A percentile compares a stretch with the other conserved stretches of the same genome.
phyloP scores from a whole-genome alignment of 2,888 invertebrate species.

The Eueremaeus valkanovi region DNA sequence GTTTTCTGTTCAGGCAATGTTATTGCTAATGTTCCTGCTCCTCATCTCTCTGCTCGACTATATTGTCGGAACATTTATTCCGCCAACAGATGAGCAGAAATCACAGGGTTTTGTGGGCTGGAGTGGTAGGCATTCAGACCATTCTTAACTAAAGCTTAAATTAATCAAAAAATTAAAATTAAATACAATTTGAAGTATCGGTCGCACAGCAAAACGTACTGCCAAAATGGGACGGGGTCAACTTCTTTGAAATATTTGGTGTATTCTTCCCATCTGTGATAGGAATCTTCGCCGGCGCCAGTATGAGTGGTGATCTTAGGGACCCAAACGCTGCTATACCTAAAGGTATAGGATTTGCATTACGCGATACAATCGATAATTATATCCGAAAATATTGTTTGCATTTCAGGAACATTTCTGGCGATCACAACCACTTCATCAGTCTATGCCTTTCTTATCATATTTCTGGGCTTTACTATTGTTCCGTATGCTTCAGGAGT shows the following conservation, averaged over 20 bases:
- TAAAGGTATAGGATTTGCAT: slow-evolving; percentile 46
- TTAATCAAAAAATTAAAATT: not conserved
- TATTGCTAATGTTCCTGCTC: slow-evolving; percentile 51
- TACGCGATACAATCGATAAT: not conserved
- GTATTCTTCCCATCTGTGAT: slow-evolving; percentile 45
- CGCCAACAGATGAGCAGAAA: slow-evolving; percentile 49
- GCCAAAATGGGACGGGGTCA: slow-evolving; percentile 37
- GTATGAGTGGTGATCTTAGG: slow-evolving; percentile 44
- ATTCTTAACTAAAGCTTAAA: not conserved
- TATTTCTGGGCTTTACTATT: slow-evolving; percentile 45
- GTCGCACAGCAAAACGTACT: slow-evolving; percentile 39
- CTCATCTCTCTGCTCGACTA: slow-evolving; percentile 49
- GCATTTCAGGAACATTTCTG: slow-evolving; percentile 50
- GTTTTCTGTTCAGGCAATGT: slow-evolving; percentile 52
- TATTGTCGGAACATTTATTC: slow-evolving; percentile 52
- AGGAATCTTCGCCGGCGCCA: slow-evolving; percentile 46
- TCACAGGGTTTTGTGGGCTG: slow-evolving; percentile 53
- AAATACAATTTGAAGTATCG: not conserved
- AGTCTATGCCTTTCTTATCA: slow-evolving; percentile 51
- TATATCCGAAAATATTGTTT: not conserved
- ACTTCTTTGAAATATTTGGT: slow-evolving; percentile 42
- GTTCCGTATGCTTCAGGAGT: slow-evolving; percentile 51
- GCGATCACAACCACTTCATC: slow-evolving; percentile 52
- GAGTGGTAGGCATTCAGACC: slow-evolving; percentile 28
- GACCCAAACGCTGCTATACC: slow-evolving; percentile 54